Conservation (phyloP, 2,113 vertebrate genomes). For the Hystrix cristata region DNA sequence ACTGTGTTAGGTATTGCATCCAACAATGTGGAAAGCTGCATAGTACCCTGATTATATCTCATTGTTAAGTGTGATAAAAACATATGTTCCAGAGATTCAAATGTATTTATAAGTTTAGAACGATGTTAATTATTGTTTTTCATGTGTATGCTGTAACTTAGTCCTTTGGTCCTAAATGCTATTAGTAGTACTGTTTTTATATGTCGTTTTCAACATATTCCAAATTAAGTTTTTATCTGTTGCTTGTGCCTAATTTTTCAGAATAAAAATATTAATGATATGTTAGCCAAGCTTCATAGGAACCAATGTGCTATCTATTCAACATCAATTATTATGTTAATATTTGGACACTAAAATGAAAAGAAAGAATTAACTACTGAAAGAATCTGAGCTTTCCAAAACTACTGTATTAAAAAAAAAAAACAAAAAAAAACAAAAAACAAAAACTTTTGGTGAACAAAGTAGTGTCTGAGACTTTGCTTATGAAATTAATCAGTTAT, state of each 20-base stretch:
- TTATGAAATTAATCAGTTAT: background rate
- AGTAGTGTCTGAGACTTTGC: background rate
- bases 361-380: background rate
- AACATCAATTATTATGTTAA: background rate
- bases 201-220: background rate
- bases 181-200: background rate
- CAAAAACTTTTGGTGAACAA: background rate
- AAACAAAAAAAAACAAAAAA: background rate
- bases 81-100: background rate
- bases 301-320: background rate
- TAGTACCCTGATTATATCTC: background rate
- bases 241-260: background rate
- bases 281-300: background rate
- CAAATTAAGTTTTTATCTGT: background rate
- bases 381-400: background rate
- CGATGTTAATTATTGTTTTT: background rate
- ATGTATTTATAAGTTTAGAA: background rate
- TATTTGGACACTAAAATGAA: slow-evolving; percentile 27
- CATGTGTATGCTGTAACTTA: background rate
- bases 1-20: background rate
- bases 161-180: background rate
- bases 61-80: background rate
- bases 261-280: background rate
- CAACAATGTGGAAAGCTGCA: background rate
- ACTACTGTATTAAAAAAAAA: background rate